Evolutionary conservation across 2,888 invertebrate species (phyloP), one percentile per base, ranked within the genome.

Genomic region (Blera fallax): DNA sequence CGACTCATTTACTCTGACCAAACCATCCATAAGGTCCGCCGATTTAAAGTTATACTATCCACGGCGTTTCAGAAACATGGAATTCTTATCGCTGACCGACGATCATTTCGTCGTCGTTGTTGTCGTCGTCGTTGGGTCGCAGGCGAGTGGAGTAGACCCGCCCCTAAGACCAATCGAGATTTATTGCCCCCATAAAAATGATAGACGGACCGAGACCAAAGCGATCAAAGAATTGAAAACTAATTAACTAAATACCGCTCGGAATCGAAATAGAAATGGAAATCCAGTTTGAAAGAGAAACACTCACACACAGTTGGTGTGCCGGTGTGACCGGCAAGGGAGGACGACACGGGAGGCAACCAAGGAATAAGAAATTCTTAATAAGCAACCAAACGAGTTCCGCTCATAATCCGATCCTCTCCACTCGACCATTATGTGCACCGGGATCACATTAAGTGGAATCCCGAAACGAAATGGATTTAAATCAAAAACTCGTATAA

Each of bases 401-500:
- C 85, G 76, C 54, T 85, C 81, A 85, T 85, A 85, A 85, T 85
- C 79, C 79, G 64, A 79, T 79, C 81, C 81, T 81, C 76, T 85
- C 76, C 85, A 77, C 72, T 80, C 80, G 76, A 67, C 81, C 85
- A 85, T 85, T 85, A 85, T 85, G 85, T 76, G 85, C 85, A 85
- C 67, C 65, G 85, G 85, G 85, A 85, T 85, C 85, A 76, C 81
- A 85, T 85, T 81, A 85, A 85, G 81, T 81, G 77, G 81, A 80
- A 85, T 81, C 85, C 85, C 85, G 77, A 85, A 81, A 85, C 85
- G 85, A 85, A 85, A 85, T 85, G 76, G 85, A 85, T 85, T 85
- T 85, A 85, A 85, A 85, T 85, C 85, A 85, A 85, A 85, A 85
- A 85, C 85, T 85, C 85, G 85, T 85, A 85, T 85, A 85, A 85